These are phyloP conservation scores for Rhinolophus ferrumequinum DNA, from an alignment of 2,113 vertebrate species.

Conservation along the genomic window DNA sequence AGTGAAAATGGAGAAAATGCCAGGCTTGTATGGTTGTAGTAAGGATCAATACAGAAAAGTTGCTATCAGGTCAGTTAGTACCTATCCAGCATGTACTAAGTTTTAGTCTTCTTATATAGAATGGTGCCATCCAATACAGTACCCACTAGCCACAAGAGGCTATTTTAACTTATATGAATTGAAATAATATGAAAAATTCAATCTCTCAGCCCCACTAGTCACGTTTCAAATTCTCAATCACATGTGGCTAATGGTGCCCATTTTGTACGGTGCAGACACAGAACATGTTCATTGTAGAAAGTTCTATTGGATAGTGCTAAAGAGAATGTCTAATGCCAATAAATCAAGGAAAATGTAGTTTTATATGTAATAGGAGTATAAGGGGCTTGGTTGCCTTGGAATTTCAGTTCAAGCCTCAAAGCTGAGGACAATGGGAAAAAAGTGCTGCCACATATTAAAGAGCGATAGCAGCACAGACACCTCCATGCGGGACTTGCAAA, in stretches of 20 bases:
- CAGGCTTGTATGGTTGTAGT: neutral
- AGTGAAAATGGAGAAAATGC: neutral
- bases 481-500: neutral
- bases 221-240: neutral
- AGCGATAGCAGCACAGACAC: neutral
- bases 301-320: neutral
- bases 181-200: neutral
- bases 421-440: neutral
- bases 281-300: neutral
- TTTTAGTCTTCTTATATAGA: neutral
- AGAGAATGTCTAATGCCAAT: neutral
- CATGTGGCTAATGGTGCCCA: neutral
- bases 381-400: neutral
- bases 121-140: neutral
- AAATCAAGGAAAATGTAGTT: neutral
- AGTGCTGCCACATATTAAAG: neutral
- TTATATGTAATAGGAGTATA: neutral
- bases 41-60: neutral
- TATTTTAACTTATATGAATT: neutral
- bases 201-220: neutral
- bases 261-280: neutral
- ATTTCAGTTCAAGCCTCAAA: neutral
- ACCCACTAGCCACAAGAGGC: neutral
- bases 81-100: neutral
- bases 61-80: neutral